Percentiles rank a stretch among this genome's conserved stretches.
phyloP scores from a whole-genome alignment of 2,797 vertebrate genomes.

The Syncerus caffer region DNA sequence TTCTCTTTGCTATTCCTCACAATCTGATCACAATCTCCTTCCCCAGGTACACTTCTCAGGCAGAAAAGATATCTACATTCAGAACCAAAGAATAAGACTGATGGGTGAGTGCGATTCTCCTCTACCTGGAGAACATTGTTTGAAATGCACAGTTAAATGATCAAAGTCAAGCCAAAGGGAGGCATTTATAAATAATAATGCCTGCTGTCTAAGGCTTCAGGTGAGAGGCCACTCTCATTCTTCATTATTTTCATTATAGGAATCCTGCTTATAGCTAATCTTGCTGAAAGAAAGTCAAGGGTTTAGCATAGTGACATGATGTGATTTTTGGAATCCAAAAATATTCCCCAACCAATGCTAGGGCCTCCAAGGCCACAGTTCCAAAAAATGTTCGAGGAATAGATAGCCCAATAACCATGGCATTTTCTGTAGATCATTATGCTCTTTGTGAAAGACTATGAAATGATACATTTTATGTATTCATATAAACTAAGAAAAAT shows the following conservation, averaged over 20 bases:
- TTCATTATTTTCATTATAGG: not conserved
- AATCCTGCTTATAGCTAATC: not conserved
- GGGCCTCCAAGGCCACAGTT: not conserved
- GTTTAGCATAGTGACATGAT: not conserved
- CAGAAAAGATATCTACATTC: not conserved
- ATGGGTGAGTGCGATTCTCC: not conserved
- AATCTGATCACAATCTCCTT: not conserved
- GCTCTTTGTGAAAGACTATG: not conserved
- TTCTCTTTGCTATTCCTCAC: not conserved
- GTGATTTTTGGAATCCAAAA: not conserved
- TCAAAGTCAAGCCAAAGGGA: not conserved
- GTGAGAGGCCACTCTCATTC: not conserved
- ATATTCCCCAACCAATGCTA: not conserved
- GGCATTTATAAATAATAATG: not conserved
- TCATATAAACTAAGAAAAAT: not conserved
- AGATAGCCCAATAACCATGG: not conserved
- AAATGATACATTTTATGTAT: not conserved
- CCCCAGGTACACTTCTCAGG: not conserved
- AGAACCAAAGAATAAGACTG: not conserved
- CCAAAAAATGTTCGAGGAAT: not conserved
- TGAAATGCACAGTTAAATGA: not conserved
- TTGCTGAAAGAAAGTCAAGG: not conserved
- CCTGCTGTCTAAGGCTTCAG: not conserved
- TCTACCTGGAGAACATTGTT: not conserved
- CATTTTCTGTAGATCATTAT: not conserved